Conservation (phyloP, 2,113 vertebrate genomes). For the Aix galericulata region DNA sequence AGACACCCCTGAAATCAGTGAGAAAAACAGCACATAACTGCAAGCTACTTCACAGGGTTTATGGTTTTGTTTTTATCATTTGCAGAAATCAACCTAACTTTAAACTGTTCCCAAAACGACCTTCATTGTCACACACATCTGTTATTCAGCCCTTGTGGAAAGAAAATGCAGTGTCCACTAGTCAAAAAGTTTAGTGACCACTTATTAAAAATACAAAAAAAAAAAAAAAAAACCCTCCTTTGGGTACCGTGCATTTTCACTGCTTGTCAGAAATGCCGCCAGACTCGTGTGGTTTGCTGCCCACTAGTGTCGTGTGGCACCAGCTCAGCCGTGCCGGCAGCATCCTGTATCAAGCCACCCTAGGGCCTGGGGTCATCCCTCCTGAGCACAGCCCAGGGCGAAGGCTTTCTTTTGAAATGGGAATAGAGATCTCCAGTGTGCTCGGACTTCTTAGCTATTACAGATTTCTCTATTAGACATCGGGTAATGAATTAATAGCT, state of each 20-base stretch:
- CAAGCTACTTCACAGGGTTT: not conserved
- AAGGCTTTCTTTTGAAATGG: not conserved
- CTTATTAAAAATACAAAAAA: accelerated
- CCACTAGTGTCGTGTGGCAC: constrained; percentile 77
- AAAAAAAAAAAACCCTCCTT: not conserved
- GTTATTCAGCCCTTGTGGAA: accelerated
- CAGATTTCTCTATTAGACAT: not conserved
- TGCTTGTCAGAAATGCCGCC: not conserved
- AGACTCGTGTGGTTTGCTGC: constrained; percentile 75
- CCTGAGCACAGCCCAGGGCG: not conserved
- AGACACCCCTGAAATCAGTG: not conserved
- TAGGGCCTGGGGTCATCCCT: not conserved
- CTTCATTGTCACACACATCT: accelerated
- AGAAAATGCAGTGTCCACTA: not conserved
- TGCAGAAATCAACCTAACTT: not conserved
- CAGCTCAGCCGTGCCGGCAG: not conserved
- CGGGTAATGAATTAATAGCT: constrained; percentile 17
- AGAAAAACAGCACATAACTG: not conserved
- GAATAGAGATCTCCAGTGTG: accelerated
- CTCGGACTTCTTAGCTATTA: not conserved
- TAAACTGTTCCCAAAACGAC: not conserved
- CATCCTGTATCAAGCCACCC: not conserved
- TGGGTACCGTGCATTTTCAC: not conserved
- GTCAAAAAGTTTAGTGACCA: not conserved
- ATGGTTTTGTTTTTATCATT: not conserved